Conservation (phyloP, 2,888 invertebrate species). For the Ichneumoninae sp. region DNA sequence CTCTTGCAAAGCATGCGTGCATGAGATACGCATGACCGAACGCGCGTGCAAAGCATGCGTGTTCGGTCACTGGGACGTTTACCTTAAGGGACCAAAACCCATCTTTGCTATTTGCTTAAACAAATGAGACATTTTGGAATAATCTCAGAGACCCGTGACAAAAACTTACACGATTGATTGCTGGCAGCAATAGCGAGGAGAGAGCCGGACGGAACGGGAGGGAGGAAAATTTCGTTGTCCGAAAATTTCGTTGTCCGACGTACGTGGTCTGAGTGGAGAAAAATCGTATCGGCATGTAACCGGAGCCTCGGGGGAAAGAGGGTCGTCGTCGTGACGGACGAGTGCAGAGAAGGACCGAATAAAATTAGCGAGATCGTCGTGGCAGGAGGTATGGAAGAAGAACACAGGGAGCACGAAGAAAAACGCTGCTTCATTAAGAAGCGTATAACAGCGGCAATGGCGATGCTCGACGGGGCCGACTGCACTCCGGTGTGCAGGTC, state of each 20-base stretch:
- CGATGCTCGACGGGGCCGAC: conserved; percentile 32
- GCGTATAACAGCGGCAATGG: conserved; percentile 47
- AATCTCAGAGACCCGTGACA: not conserved
- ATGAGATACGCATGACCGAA: too few species aligned
- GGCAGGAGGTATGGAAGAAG: conserved; percentile 27
- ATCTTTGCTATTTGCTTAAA: too few species aligned
- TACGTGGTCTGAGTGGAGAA: conserved; percentile 14
- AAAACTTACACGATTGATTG: not conserved
- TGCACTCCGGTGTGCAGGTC: conserved; percentile 27
- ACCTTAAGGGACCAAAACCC: too few species aligned
- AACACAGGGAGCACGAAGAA: conserved; percentile 52
- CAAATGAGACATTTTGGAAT: too few species aligned
- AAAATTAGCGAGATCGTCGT: conserved; percentile 60
- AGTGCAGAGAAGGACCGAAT: conserved; percentile 53
- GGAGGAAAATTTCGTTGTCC: not conserved
- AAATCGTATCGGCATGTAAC: conserved; percentile 30
- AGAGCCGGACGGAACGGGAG: not conserved
- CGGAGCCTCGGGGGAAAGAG: conserved; percentile 33
- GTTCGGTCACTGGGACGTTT: too few species aligned
- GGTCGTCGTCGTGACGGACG: conserved; percentile 59
- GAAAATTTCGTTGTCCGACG: not conserved
- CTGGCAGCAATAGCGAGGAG: not conserved
- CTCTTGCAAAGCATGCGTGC: too few species aligned
- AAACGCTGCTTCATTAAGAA: conserved; percentile 59
- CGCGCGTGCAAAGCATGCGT: too few species aligned